Evolutionary conservation across 1,140 invertebrate genomes (phyloP).

Genomic region (Alviniconcha marisindica): DNA sequence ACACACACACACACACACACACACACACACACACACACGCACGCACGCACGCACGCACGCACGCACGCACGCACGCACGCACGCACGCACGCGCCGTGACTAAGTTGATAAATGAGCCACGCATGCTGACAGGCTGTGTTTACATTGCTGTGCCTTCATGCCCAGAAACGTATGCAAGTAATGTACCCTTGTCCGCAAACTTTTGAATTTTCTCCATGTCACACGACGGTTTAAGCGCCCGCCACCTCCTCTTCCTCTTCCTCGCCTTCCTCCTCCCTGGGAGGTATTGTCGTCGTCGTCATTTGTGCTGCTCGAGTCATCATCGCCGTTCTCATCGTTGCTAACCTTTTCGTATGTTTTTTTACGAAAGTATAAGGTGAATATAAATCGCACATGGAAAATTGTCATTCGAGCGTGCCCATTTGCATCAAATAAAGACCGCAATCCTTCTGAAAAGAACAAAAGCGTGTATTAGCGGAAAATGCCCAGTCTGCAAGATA

Average conservation of each 20-base stretch:
- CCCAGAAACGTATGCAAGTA: not conserved
- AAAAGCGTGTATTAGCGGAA: too few species aligned
- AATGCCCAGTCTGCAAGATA: too few species aligned
- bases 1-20: not conserved
- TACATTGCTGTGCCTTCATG: slow-evolving; percentile 9
- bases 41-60: slow-evolving; percentile 12
- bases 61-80: slow-evolving; percentile 4
- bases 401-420: too few species aligned
- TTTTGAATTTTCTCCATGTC: not conserved
- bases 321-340: not conserved
- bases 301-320: too few species aligned
- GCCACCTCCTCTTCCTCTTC: too few species aligned
- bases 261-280: too few species aligned
- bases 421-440: too few species aligned
- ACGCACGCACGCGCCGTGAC: not conserved
- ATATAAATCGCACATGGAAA: too few species aligned
- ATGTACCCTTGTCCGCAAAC: not conserved
- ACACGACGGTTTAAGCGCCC: not conserved
- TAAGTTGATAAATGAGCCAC: too few species aligned
- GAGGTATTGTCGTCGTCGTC: not conserved
- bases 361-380: too few species aligned
- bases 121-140: too few species aligned
- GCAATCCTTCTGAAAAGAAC: too few species aligned
- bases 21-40: not conserved
- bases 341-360: not conserved